These are phyloP conservation scores for Strix occidentalis DNA, from an alignment of 2,797 vertebrate genomes.

Conservation along the genomic window DNA sequence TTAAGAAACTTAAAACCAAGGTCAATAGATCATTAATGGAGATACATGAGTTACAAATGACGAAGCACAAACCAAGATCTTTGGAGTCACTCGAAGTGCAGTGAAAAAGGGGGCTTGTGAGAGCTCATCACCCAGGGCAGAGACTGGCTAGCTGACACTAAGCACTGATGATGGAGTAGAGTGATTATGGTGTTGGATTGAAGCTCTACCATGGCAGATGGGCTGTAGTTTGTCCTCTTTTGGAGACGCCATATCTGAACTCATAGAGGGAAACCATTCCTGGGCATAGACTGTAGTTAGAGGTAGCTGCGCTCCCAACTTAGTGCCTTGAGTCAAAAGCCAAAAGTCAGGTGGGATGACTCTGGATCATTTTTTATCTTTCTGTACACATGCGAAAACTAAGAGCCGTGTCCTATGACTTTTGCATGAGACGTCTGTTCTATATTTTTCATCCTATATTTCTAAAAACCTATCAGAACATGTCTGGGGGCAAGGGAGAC, in stretches of 20 bases:
- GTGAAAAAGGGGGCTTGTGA: background rate
- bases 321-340: background rate
- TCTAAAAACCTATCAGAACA: background rate
- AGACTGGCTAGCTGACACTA: background rate
- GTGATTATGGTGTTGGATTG: fast-evolving
- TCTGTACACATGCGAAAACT: background rate
- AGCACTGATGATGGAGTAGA: background rate
- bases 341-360: background rate
- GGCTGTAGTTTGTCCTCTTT: background rate
- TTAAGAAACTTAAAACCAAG: background rate
- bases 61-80: background rate
- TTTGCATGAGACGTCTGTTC: background rate
- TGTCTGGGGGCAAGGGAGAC: background rate
- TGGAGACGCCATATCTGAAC: background rate
- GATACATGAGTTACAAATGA: background rate
- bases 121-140: background rate
- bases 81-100: background rate
- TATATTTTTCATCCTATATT: background rate
- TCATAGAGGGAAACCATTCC: background rate
- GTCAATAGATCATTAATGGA: background rate
- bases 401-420: fast-evolving
- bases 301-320: background rate
- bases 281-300: background rate
- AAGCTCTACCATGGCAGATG: background rate
- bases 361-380: background rate